Percentiles rank a stretch among this genome's conserved stretches.
phyloP scores from a whole-genome alignment of 1,140 invertebrate species.

The Hydropsyche tenuis region DNA sequence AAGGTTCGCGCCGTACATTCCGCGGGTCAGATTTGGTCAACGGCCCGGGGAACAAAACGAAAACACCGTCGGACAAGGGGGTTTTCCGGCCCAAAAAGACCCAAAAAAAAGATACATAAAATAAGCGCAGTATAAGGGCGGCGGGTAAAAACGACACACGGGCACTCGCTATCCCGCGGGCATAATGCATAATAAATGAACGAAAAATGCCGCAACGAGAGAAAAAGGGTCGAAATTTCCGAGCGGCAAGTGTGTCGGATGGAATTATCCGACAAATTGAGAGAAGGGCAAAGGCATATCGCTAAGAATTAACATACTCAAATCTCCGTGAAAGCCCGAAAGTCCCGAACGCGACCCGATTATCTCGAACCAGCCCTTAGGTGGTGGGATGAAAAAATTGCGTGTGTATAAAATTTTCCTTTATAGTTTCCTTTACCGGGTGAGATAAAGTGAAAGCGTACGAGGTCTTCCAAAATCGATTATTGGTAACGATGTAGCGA shows the following conservation, averaged over 20 bases:
- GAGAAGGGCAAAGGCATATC: constrained; percentile 35
- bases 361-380: constrained; percentile 1
- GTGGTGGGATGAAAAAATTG: not conserved
- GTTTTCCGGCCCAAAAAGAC: too few relatives aligned
- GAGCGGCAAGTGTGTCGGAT: constrained; percentile 37
- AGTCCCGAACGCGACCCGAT: not conserved
- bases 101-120: not conserved
- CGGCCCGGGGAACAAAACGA: not conserved
- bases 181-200: constrained; percentile 45
- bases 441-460: not conserved
- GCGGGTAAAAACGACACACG: constrained; percentile 6
- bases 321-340: constrained; percentile 22
- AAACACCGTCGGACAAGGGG: too few relatives aligned
- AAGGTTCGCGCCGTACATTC: not conserved
- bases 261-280: constrained; percentile 36
- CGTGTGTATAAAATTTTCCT: not conserved
- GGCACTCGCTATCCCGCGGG: constrained; percentile 14
- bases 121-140: not conserved
- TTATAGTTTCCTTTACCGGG: not conserved
- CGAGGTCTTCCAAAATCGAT: not conserved
- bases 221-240: constrained; percentile 36
- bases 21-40: constrained; percentile 14
- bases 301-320: constrained; percentile 37
- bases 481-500: not conserved
- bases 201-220: constrained; percentile 39